Conservation (phyloP, 2,113 vertebrate species). For the zebrafish (Danio rerio) region GRCz12tu NC_133190.1:32661001-32661500, state of each 20-base stretch:
- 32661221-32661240: slow-evolving; percentile 41
- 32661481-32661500: too few species aligned
- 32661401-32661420: too few species aligned
- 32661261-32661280: background rate
- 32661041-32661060: slow-evolving; percentile 54
- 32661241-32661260: slow-evolving; percentile 28
- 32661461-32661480: too few species aligned
- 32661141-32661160: slow-evolving; percentile 61
- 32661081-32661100: slow-evolving; percentile 30
- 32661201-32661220: slow-evolving; percentile 43
- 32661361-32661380: too few species aligned
- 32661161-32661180: slow-evolving; percentile 53
- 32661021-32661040: slow-evolving; percentile 52
- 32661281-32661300: background rate
- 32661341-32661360: too few species aligned
- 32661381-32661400: too few species aligned
- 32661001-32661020: slow-evolving; percentile 48
- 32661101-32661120: slow-evolving; percentile 46
- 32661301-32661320: background rate
- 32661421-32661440: too few species aligned
- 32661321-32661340: background rate
- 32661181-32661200: slow-evolving; percentile 50
- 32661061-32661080: slow-evolving; percentile 44
- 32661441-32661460: too few species aligned
- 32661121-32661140: slow-evolving; percentile 50